Percentiles rank a stretch among this genome's conserved stretches.
phyloP scores from a whole-genome alignment of 2,113 vertebrate genomes.

The Mastomys coucha region DNA sequence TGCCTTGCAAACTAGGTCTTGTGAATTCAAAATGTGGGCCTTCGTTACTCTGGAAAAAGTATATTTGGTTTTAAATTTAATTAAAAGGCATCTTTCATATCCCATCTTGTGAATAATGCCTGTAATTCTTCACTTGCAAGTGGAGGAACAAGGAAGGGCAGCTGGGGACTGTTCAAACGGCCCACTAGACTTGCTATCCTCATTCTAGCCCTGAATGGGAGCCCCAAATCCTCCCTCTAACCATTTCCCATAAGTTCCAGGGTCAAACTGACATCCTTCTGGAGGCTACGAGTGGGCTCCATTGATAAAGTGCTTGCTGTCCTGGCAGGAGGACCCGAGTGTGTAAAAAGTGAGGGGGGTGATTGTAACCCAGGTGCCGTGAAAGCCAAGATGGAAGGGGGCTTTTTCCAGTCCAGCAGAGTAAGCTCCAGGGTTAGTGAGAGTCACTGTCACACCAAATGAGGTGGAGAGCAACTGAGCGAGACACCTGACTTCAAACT shows the following conservation, averaged over 20 bases:
- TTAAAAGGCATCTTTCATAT: slow-evolving; percentile 30
- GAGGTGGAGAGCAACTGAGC: no score
- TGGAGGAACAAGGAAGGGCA: not conserved
- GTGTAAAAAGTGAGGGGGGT: not conserved
- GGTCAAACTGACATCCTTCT: not conserved
- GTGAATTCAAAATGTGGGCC: not conserved
- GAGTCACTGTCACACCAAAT: not conserved
- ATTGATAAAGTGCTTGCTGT: not conserved
- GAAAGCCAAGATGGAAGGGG: no score
- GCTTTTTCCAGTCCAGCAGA: not conserved
- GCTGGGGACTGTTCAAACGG: not conserved
- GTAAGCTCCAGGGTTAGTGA: not conserved
- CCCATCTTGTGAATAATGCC: not conserved
- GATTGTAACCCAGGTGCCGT: not conserved
- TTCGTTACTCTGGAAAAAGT: not conserved
- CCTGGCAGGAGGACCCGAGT: not conserved
- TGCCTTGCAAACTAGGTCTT: not conserved
- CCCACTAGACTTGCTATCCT: not conserved
- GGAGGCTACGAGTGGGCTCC: not conserved
- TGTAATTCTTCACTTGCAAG: not conserved
- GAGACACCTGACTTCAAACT: no score
- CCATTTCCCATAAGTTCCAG: not conserved
- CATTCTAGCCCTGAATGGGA: not conserved
- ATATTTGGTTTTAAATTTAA: slow-evolving; percentile 11
- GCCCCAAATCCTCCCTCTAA: not conserved